Evolutionary conservation across 2,113 vertebrate species (phyloP).

Genomic region (Macquaria australasica): DNA sequence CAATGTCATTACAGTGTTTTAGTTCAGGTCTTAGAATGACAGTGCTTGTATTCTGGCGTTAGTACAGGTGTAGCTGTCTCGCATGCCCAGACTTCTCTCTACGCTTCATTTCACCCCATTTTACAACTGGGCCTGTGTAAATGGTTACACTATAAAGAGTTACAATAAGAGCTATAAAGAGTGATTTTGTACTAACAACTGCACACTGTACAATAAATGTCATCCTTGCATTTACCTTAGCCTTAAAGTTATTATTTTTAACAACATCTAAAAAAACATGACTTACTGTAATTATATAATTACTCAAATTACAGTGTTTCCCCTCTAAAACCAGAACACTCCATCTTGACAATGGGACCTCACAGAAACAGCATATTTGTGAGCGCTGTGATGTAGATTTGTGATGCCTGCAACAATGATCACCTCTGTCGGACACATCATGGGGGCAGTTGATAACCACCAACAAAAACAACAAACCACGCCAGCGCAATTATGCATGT

Average conservation of each 20-base stretch:
- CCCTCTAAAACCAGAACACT: conserved; percentile 22
- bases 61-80: conserved; percentile 61
- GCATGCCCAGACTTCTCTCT: conserved; percentile 33
- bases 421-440: conserved; percentile 57
- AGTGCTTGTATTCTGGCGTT: conserved; percentile 38
- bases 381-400: conserved; percentile 61
- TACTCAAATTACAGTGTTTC: conserved; percentile 34
- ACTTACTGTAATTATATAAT: conserved; percentile 43
- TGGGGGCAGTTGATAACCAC: conserved; percentile 62
- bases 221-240: conserved; percentile 13
- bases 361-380: conserved; percentile 46
- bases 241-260: conserved; percentile 13
- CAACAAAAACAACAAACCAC: conserved; percentile 75
- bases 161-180: conserved; percentile 29
- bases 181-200: conserved; percentile 10
- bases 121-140: conserved; percentile 38
- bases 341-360: conserved; percentile 43
- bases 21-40: conserved; percentile 45
- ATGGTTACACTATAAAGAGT: conserved; percentile 40
- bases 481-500: conserved; percentile 72
- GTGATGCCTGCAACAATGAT: conserved; percentile 62
- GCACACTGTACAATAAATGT: conserved; percentile 5
- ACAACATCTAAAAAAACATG: conserved; percentile 21
- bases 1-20: conserved; percentile 38
- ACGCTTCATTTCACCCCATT: conserved; percentile 61